These are phyloP conservation scores for Tachycineta bicolor DNA, from an alignment of 2,113 vertebrate genomes.

Conservation along the genomic window DNA sequence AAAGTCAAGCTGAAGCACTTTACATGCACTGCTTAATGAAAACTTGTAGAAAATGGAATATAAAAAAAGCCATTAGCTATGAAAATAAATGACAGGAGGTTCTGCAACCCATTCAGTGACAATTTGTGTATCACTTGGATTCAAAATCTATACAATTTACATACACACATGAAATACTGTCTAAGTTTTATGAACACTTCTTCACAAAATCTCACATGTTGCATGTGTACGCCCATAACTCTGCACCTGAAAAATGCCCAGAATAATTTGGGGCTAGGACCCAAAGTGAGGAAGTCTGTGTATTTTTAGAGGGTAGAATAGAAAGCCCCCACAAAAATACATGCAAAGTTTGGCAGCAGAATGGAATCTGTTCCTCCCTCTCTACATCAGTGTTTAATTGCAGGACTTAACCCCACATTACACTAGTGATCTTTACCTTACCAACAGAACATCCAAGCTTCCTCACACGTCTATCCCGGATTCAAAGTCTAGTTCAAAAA, in stretches of 20 bases:
- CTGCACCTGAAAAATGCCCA: background rate
- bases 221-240: background rate
- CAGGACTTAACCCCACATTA: background rate
- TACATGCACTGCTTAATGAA: slow-evolving; percentile 49
- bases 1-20: slow-evolving; percentile 67
- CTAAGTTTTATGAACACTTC: background rate
- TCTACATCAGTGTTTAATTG: background rate
- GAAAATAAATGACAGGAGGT: slow-evolving; percentile 58
- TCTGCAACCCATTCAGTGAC: slow-evolving; percentile 8
- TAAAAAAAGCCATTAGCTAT: slow-evolving; percentile 64
- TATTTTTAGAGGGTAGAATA: background rate
- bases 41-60: slow-evolving; percentile 61
- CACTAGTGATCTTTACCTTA: background rate
- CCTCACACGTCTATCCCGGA: background rate
- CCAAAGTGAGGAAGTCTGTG: background rate
- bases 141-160: slow-evolving; percentile 2
- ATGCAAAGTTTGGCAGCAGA: background rate
- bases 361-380: background rate
- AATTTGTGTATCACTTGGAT: slow-evolving; percentile 7
- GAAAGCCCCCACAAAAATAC: background rate
- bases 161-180: background rate
- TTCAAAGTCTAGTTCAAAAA: background rate
- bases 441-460: background rate
- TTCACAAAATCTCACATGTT: background rate
- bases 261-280: background rate